Percentiles rank a stretch among this genome's conserved stretches.
These are phyloP conservation scores for Aplocera efformata DNA, from an alignment of 2,888 invertebrate species.

Conservation along the genomic window DNA sequence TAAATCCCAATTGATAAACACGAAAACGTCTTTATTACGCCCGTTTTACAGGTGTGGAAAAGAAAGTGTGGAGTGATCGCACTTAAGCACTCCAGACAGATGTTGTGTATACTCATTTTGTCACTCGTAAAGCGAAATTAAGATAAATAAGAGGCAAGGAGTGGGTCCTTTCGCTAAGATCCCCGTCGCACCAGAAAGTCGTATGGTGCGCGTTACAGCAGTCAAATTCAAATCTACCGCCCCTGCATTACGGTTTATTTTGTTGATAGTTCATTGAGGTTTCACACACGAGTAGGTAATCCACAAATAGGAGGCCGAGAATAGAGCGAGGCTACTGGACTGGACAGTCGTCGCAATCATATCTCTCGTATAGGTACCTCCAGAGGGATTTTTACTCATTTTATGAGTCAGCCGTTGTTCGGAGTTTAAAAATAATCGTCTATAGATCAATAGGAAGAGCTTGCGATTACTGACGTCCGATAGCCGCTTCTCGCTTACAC, in stretches of 20 bases:
- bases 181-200: conserved; percentile 44
- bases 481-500: background rate
- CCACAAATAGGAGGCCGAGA: conserved; percentile 78
- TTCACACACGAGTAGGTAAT: conserved; percentile 60
- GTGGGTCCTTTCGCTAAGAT: conserved; percentile 67
- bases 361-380: conserved; percentile 47
- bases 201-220: conserved; percentile 28
- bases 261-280: conserved; percentile 44
- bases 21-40: conserved; percentile 24
- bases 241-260: conserved; percentile 53
- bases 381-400: conserved; percentile 27
- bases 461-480: conserved; percentile 1
- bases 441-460: conserved; percentile 15
- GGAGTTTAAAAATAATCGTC: conserved; percentile 17
- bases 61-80: conserved; percentile 15
- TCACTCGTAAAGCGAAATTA: conserved; percentile 70
- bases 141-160: conserved; percentile 74
- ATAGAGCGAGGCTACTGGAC: conserved; percentile 79
- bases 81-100: conserved; percentile 49
- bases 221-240: conserved; percentile 49
- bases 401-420: conserved; percentile 29
- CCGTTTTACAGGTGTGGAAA: conserved; percentile 11
- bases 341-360: conserved; percentile 66
- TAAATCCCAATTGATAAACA: conserved; percentile 14
- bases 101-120: conserved; percentile 59